Evolutionary conservation across 1,140 invertebrate species (phyloP).

Genomic region (Drosophila ficusphila): DNA sequence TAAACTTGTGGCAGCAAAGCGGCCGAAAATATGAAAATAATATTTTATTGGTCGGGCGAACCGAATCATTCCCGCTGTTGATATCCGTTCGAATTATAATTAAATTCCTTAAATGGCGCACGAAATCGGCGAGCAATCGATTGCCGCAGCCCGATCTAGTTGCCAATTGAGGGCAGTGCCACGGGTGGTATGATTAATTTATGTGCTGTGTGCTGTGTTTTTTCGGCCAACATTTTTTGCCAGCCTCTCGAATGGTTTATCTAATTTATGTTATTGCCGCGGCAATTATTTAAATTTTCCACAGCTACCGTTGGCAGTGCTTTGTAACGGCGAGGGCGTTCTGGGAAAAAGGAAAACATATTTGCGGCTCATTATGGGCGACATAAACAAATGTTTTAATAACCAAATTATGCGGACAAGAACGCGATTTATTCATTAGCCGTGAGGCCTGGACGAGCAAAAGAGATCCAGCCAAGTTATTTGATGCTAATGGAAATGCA

Average conservation of each 20-base stretch:
- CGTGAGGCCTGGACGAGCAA: constrained; percentile 14
- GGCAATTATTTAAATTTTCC: constrained; percentile 40
- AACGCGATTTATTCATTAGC: constrained; percentile 64
- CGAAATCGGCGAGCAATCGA: neutral
- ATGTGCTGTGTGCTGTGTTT: constrained; percentile 12
- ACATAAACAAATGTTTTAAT: constrained; percentile 81
- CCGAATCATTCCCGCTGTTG: neutral
- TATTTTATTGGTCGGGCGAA: neutral
- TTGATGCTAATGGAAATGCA: constrained; percentile 77
- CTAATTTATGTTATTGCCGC: constrained; percentile 30
- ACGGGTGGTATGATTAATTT: constrained; percentile 15
- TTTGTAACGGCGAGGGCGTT: constrained; percentile 17
- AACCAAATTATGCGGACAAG: constrained; percentile 72
- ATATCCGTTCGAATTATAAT: constrained; percentile 3
- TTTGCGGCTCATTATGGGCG: constrained; percentile 62
- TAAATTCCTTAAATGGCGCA: neutral
- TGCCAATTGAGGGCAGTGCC: constrained; percentile 2
- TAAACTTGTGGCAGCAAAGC: neutral
- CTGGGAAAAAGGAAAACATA: constrained; percentile 42
- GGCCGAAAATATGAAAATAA: neutral
- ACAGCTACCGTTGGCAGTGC: constrained; percentile 18
- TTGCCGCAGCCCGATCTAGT: neutral
- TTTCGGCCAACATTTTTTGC: neutral
- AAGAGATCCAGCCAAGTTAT: constrained; percentile 34
- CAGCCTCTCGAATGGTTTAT: constrained; percentile 2